phyloP scores from a whole-genome alignment of 2,113 vertebrate species.

The Jacana jacana region DNA sequence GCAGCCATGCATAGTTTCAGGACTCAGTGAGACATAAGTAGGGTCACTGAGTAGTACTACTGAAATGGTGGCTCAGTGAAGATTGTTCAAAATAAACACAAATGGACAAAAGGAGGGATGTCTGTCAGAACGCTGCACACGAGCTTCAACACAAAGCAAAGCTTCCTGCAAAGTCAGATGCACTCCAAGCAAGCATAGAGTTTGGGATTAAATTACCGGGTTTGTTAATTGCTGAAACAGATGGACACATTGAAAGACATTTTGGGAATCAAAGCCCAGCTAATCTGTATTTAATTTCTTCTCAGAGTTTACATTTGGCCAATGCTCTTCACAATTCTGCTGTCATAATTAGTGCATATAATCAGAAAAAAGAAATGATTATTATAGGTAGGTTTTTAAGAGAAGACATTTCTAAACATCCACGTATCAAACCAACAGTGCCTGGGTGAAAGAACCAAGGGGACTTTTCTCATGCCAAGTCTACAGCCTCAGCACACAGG shows the following conservation, averaged over 20 bases:
- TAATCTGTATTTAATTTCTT: background rate
- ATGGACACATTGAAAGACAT: background rate
- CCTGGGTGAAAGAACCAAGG: background rate
- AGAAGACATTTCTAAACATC: background rate
- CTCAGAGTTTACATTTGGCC: background rate
- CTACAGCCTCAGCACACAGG: background rate
- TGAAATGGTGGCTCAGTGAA: background rate
- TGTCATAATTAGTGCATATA: background rate
- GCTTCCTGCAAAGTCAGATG: background rate
- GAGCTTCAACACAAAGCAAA: background rate
- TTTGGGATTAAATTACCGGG: background rate
- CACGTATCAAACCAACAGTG: background rate
- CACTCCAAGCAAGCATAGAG: background rate
- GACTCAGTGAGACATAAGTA: background rate
- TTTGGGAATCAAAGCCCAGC: background rate
- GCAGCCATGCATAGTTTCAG: background rate
- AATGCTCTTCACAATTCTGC: background rate
- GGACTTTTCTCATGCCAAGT: background rate
- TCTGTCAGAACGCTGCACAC: background rate
- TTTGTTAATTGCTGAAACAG: background rate
- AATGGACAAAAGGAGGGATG: background rate
- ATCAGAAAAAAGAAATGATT: background rate
- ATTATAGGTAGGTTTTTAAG: background rate
- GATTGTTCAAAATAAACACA: no score
- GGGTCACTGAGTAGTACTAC: accelerated